A percentile compares a stretch with the other conserved stretches of the same genome.
phyloP scores from a whole-genome alignment of 2,888 invertebrate genomes.

The Desoria tigrina region DNA sequence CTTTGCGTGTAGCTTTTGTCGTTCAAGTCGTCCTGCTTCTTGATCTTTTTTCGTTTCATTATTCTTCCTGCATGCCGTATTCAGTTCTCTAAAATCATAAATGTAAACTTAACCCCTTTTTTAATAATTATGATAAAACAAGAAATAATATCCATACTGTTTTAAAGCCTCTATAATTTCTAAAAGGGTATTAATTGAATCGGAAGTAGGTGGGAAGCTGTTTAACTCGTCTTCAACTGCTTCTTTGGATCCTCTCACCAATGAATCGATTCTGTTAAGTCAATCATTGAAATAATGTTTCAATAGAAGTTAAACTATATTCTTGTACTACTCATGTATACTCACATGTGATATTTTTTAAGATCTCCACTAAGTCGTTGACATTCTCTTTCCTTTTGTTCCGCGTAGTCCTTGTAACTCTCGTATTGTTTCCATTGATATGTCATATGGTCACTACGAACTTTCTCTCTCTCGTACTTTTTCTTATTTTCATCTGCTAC shows the following conservation, averaged over 20 bases:
- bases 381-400: constrained; percentile 13
- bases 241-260: constrained; percentile 28
- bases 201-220: constrained; percentile 14
- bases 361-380: constrained; percentile 16
- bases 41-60: constrained; percentile 11
- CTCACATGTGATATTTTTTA: constrained; percentile 28
- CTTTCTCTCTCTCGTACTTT: constrained; percentile 22
- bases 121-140: constrained; percentile 2
- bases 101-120: background rate
- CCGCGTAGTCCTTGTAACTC: constrained; percentile 36
- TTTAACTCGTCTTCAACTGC: constrained; percentile 26
- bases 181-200: constrained; percentile 27
- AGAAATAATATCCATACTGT: constrained; percentile 22
- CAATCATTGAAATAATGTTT: background rate
- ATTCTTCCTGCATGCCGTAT: constrained; percentile 18
- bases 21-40: constrained; percentile 17
- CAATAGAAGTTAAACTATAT: constrained; percentile 9
- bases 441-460: constrained; percentile 28
- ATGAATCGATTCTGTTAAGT: constrained; percentile 24
- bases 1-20: constrained; percentile 8
- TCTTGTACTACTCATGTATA: background rate
- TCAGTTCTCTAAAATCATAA: constrained; percentile 26
- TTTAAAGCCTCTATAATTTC: constrained; percentile 28
- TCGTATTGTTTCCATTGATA: constrained; percentile 38
- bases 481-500: constrained; percentile 14